A percentile compares a stretch with the other conserved stretches of the same genome.
These are phyloP conservation scores for Ambastaia sidthimunki DNA, from an alignment of 2,797 vertebrate genomes.

Conservation along the genomic window DNA sequence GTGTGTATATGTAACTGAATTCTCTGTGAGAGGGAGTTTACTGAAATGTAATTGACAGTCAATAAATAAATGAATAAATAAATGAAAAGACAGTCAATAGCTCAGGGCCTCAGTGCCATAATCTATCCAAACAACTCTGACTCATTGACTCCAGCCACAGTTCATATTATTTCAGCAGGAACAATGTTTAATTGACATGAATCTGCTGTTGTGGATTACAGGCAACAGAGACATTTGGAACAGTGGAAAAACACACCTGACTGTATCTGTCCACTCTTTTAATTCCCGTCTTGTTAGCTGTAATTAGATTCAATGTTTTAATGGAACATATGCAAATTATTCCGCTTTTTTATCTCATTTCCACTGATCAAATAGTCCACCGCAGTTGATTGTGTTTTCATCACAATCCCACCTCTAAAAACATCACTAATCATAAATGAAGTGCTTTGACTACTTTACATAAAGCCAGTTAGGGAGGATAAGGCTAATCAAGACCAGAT, in stretches of 20 bases:
- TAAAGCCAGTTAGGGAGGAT: constrained; percentile 52
- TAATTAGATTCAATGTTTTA: constrained; percentile 64
- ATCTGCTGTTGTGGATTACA: constrained; percentile 52
- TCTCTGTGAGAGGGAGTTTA: background rate
- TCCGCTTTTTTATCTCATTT: constrained; percentile 51
- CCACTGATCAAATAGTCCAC: constrained; percentile 62
- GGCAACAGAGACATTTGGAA: constrained; percentile 13
- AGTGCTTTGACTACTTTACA: constrained; percentile 62
- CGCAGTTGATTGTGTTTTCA: constrained; percentile 55
- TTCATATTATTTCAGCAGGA: constrained; percentile 53
- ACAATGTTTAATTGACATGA: constrained; percentile 59
- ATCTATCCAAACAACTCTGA: constrained; percentile 41
- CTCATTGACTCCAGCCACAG: constrained; percentile 39
- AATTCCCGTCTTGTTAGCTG: constrained; percentile 53
- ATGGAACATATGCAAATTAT: constrained; percentile 64
- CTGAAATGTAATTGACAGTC: constrained; percentile 31
- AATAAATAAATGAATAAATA: no score
- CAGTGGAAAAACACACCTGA: constrained; percentile 51
- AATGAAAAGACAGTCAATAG: constrained; percentile 36
- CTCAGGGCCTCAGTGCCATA: constrained; percentile 31
- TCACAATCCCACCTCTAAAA: constrained; percentile 44
- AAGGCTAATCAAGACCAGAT: constrained; percentile 58
- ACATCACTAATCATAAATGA: constrained; percentile 64
- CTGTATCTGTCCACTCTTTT: constrained; percentile 35
- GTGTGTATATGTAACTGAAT: background rate